Evolutionary conservation across 1,140 invertebrate genomes (phyloP).

Genomic region (Tribolium madens): DNA sequence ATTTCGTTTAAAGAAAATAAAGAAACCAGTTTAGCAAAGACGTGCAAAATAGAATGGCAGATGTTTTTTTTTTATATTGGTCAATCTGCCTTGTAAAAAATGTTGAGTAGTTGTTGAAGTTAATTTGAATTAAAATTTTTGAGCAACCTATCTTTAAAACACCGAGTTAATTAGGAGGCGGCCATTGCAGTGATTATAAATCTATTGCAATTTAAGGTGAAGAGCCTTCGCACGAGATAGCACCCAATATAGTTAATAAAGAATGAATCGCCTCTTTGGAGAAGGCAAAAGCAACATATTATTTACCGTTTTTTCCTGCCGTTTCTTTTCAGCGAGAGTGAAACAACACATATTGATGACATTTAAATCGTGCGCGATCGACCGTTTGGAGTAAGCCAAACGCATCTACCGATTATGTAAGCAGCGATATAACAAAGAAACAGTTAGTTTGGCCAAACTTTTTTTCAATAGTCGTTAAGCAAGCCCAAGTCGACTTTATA

Average conservation of each 20-base stretch:
- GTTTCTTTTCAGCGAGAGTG: conserved; percentile 4
- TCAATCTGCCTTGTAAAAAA: conserved; percentile 8
- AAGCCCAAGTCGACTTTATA: conserved; percentile 37
- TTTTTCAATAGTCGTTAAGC: conserved; percentile 45
- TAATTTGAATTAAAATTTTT: conserved; percentile 31
- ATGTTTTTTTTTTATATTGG: too few species aligned
- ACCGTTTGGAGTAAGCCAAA: not conserved
- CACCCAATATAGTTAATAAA: conserved; percentile 22
- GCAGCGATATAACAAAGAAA: conserved; percentile 40
- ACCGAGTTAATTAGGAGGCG: conserved; percentile 28
- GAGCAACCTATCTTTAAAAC: not conserved
- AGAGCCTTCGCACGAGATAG: conserved; percentile 4
- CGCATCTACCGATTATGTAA: conserved; percentile 24
- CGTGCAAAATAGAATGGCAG: not conserved
- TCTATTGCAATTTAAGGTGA: conserved; percentile 25
- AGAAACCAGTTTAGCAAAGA: not conserved
- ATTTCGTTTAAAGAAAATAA: too few species aligned
- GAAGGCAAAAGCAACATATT: conserved; percentile 6
- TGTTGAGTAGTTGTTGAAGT: conserved; percentile 15
- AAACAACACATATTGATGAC: not conserved
- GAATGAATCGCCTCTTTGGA: conserved; percentile 12
- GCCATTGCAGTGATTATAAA: conserved; percentile 25
- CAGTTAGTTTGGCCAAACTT: conserved; percentile 42
- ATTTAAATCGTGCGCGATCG: conserved; percentile 19
- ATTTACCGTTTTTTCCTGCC: conserved; percentile 2